These are phyloP conservation scores for Chrysodeixis includens DNA, from an alignment of 2,888 invertebrate genomes.

Conservation along the genomic window DNA sequence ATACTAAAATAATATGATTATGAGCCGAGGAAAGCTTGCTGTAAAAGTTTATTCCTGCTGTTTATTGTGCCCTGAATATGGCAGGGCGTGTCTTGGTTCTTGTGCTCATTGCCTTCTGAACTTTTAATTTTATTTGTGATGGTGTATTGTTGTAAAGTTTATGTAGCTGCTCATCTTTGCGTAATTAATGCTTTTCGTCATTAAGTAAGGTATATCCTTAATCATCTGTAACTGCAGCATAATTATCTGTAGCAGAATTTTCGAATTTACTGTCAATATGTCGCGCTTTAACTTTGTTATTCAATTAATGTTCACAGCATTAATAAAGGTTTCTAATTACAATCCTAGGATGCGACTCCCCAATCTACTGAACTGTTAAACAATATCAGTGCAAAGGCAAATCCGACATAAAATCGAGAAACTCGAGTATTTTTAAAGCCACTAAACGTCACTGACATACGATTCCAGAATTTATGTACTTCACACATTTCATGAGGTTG, in stretches of 20 bases:
- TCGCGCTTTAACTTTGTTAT: no score
- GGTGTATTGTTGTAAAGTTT: conserved; percentile 11
- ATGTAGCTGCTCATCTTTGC: no score
- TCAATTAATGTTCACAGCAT: no score
- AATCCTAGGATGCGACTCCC: conserved; percentile 9
- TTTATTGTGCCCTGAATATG: conserved; percentile 29
- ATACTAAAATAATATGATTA: conserved; percentile 44
- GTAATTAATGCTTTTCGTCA: no score
- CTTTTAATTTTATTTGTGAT: conserved; percentile 23
- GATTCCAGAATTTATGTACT: conserved; percentile 63
- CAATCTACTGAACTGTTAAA: conserved; percentile 19
- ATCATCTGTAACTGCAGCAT: no score
- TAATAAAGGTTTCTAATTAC: conserved; percentile 14
- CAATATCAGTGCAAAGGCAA: conserved; percentile 23
- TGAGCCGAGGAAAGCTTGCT: conserved; percentile 27
- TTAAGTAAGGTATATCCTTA: no score
- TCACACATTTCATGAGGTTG: conserved; percentile 41
- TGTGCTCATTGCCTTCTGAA: conserved; percentile 14
- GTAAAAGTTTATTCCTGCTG: conserved; percentile 32
- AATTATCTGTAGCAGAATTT: no score
- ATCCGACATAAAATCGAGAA: conserved; percentile 41
- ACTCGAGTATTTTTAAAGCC: conserved; percentile 68
- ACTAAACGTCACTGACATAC: conserved; percentile 63
- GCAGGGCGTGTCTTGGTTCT: conserved; percentile 13
- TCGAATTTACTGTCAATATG: no score